These are phyloP conservation scores for Guaruba guarouba DNA, from an alignment of 2,113 vertebrate genomes.

Conservation along the genomic window DNA sequence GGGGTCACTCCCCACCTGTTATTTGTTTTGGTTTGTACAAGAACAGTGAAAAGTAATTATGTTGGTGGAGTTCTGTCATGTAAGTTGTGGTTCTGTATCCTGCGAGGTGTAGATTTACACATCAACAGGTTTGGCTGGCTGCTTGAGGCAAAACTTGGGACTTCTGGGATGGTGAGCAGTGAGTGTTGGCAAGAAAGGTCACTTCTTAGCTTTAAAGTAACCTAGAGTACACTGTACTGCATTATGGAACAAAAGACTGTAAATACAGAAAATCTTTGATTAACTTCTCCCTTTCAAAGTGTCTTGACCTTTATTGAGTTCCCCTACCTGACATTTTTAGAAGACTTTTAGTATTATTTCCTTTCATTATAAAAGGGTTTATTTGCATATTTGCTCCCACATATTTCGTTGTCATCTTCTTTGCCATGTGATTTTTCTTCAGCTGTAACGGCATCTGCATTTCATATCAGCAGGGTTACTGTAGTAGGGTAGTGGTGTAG, in stretches of 20 bases:
- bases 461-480: background rate
- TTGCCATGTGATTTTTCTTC: background rate
- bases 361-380: slow-evolving; percentile 40
- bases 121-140: background rate
- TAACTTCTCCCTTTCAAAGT: slow-evolving; percentile 31
- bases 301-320: slow-evolving; percentile 46
- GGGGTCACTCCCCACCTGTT: slow-evolving; percentile 41
- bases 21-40: slow-evolving; percentile 53
- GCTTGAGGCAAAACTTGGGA: background rate
- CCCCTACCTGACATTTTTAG: slow-evolving; percentile 41
- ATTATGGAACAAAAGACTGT: background rate
- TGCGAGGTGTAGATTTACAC: background rate
- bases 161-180: background rate
- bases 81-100: background rate
- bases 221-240: background rate
- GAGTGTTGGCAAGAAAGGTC: background rate
- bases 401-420: background rate
- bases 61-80: background rate
- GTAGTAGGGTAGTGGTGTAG: background rate
- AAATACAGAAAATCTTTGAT: slow-evolving; percentile 39
- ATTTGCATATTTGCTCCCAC: slow-evolving; percentile 2
- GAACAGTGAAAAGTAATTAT: slow-evolving; percentile 16
- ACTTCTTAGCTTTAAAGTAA: background rate
- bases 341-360: slow-evolving; percentile 27
- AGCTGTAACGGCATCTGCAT: background rate